These are phyloP conservation scores for Daktulosphaira vitifoliae DNA, from an alignment of 1,140 invertebrate genomes.

Conservation along the genomic window DNA sequence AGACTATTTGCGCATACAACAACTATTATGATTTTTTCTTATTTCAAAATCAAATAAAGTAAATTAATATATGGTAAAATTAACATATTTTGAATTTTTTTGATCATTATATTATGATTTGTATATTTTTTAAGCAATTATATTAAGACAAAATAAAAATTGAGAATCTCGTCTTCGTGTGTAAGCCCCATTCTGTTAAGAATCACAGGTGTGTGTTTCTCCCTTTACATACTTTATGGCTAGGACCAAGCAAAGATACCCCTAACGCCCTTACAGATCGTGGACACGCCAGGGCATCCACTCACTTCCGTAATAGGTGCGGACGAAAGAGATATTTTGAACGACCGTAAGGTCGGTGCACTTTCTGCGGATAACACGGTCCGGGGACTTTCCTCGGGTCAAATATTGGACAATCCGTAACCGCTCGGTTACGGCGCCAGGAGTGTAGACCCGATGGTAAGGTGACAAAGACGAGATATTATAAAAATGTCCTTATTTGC, in stretches of 20 bases:
- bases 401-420: slow-evolving; percentile 7
- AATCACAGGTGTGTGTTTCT: neutral
- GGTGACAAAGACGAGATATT: neutral
- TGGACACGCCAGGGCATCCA: neutral
- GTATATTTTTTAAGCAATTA: too few species aligned
- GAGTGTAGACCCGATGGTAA: slow-evolving; percentile 22
- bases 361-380: neutral
- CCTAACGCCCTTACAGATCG: neutral
- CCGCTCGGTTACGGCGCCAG: slow-evolving; percentile 25
- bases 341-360: neutral
- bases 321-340: neutral
- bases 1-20: too few species aligned
- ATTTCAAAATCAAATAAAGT: too few species aligned
- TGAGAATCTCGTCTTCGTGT: neutral
- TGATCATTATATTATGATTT: too few species aligned
- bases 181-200: slow-evolving; percentile 26
- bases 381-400: slow-evolving; percentile 30
- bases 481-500: neutral
- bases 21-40: too few species aligned
- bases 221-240: slow-evolving; percentile 6
- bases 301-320: neutral
- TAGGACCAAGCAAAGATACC: slow-evolving; percentile 8
- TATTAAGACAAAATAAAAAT: neutral
- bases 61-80: too few species aligned
- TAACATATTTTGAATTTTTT: too few species aligned